Conservation (phyloP, 2,113 vertebrate genomes). For the Mesocricetus auratus region DNA sequence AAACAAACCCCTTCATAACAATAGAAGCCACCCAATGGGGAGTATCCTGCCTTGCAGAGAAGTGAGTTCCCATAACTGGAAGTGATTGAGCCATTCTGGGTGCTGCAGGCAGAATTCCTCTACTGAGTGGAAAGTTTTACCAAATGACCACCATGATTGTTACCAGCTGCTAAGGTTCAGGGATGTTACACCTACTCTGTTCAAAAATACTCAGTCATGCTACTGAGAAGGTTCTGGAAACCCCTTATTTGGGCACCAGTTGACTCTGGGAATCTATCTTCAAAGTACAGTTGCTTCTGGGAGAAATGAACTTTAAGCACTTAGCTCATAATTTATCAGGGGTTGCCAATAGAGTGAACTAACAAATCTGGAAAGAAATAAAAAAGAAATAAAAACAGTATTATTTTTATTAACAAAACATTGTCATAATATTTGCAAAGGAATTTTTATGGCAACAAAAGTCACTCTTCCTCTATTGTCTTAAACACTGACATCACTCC, state of each 20-base stretch:
- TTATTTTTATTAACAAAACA: slow-evolving; percentile 63
- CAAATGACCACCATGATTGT: background rate
- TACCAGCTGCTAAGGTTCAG: background rate
- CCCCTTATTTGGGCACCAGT: background rate
- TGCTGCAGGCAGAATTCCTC: slow-evolving; percentile 27
- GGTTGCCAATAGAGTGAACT: background rate
- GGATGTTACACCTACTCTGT: background rate
- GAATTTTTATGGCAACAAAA: slow-evolving; percentile 72
- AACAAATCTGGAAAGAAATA: slow-evolving; percentile 54
- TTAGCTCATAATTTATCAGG: slow-evolving; percentile 39
- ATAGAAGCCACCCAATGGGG: background rate
- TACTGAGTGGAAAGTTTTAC: background rate
- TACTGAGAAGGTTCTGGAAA: background rate
- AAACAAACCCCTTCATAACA: background rate
- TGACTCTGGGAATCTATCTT: background rate
- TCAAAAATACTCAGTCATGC: background rate
- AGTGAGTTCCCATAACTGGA: background rate
- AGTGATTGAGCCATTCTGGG: background rate
- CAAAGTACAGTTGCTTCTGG: slow-evolving; percentile 19
- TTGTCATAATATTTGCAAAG: slow-evolving; percentile 48
- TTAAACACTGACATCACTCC: background rate
- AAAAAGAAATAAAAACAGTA: slow-evolving; percentile 48
- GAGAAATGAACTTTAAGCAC: background rate
- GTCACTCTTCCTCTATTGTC: slow-evolving; percentile 51
- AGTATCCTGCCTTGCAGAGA: background rate